Conservation (phyloP, 2,888 invertebrate genomes). For the Arenicola marina region DNA sequence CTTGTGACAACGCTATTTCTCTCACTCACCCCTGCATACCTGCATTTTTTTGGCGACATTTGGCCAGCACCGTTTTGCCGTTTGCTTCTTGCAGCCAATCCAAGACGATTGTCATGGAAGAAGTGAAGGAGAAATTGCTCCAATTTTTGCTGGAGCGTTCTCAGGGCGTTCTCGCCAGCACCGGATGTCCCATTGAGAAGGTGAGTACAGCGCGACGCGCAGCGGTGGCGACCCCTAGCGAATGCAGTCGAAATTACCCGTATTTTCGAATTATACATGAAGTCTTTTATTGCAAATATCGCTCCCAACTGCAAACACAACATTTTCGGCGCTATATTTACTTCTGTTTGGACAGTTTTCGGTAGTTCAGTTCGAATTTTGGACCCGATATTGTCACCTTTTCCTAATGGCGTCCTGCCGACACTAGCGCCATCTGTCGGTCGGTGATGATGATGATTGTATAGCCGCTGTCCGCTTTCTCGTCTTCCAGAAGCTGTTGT, state of each 20-base stretch:
- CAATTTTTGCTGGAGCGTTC: constrained; percentile 86
- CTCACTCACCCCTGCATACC: no score
- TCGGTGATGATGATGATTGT: background rate
- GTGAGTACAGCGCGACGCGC: constrained; percentile 72
- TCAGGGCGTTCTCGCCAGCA: constrained; percentile 81
- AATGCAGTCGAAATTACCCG: no score
- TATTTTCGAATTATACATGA: no score
- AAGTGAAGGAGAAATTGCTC: constrained; percentile 85
- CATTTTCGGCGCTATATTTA: no score
- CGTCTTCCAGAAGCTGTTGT: constrained; percentile 64
- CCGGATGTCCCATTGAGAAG: constrained; percentile 94
- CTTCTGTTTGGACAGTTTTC: no score
- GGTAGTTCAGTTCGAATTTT: background rate
- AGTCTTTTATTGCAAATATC: no score
- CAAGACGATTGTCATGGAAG: background rate
- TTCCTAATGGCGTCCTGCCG: background rate
- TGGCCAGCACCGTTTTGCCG: no score
- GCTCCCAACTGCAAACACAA: no score
- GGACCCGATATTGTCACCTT: background rate
- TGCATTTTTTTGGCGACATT: no score
- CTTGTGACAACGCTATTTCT: no score
- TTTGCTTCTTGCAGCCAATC: constrained; percentile 6
- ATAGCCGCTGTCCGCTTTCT: background rate
- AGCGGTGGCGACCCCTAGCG: no score
- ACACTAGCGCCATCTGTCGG: no score